Conservation (phyloP, 2,888 invertebrate genomes). For the Brassicogethes aeneus region DNA sequence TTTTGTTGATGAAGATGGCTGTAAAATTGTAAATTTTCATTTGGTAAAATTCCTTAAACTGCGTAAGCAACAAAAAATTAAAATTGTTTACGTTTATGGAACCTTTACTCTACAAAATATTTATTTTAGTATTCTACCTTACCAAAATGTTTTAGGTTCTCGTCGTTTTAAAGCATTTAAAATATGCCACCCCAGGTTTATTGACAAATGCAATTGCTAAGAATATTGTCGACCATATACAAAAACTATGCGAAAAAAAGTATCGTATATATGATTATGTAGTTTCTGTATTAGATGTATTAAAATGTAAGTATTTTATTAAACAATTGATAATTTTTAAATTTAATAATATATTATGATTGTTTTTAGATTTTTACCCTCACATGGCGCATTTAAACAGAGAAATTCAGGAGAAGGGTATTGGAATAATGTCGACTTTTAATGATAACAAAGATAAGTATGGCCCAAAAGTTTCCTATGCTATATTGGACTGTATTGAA, state of each 20-base stretch:
- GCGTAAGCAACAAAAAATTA: too few species aligned
- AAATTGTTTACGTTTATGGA: too few species aligned
- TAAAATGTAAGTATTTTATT: slow-evolving; percentile 15
- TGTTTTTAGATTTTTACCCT: slow-evolving; percentile 24
- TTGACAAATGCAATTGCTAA: slow-evolving; percentile 18
- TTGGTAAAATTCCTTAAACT: too few species aligned
- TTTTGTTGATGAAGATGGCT: too few species aligned
- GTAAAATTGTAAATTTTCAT: too few species aligned
- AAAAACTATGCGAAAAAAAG: slow-evolving; percentile 29
- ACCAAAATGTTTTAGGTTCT: background rate
- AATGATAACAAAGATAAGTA: slow-evolving; percentile 19
- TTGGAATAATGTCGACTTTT: slow-evolving; percentile 6
- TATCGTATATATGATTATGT: slow-evolving; percentile 31
- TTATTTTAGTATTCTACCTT: too few species aligned
- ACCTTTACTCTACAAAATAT: too few species aligned
- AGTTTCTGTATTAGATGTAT: slow-evolving; percentile 29
- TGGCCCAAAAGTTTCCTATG: slow-evolving; percentile 36
- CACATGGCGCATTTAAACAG: slow-evolving; percentile 19
- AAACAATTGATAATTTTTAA: slow-evolving; percentile 7
- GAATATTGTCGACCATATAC: slow-evolving; percentile 27
- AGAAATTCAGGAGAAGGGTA: slow-evolving; percentile 11
- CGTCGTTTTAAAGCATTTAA: background rate
- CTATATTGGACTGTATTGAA: slow-evolving; percentile 38
- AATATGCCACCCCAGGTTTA: background rate
- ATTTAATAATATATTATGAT: slow-evolving; percentile 4